These are phyloP conservation scores for Lasioglossum albipes DNA, from an alignment of 1,140 invertebrate species.

Conservation along the genomic window DNA sequence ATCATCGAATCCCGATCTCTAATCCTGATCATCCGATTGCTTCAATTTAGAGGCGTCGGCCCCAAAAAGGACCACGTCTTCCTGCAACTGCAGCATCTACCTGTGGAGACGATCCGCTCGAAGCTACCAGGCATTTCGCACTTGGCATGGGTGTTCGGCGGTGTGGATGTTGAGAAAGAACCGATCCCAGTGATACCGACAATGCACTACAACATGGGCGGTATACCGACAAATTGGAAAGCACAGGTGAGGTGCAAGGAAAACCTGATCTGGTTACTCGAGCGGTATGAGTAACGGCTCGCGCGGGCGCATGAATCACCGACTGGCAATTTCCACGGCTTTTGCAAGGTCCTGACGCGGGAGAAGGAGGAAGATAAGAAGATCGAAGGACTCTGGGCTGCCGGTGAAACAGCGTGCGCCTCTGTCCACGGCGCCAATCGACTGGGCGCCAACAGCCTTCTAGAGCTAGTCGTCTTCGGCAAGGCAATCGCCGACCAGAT, in stretches of 20 bases:
- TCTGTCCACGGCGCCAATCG: slow-evolving; percentile 94
- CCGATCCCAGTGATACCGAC: slow-evolving; percentile 94
- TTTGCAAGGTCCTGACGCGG: slow-evolving; percentile 79
- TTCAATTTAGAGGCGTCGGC: slow-evolving; percentile 84
- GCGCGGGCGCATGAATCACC: not conserved
- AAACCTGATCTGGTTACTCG: not conserved
- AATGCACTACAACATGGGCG: slow-evolving; percentile 95
- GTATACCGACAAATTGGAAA: slow-evolving; percentile 90
- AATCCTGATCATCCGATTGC: not conserved
- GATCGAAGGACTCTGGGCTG: slow-evolving; percentile 80
- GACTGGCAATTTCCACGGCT: not conserved
- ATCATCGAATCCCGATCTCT: no score
- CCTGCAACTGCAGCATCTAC: slow-evolving; percentile 90
- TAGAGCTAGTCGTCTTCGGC: slow-evolving; percentile 93
- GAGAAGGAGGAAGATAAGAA: slow-evolving; percentile 81
- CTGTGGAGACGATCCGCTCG: slow-evolving; percentile 84
- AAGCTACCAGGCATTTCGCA: slow-evolving; percentile 84
- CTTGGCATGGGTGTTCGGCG: slow-evolving; percentile 92
- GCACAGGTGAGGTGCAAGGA: slow-evolving; percentile 83
- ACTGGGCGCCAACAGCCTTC: slow-evolving; percentile 91
- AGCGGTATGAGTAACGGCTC: not conserved
- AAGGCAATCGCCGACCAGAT: slow-evolving; percentile 89
- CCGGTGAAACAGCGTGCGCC: slow-evolving; percentile 79
- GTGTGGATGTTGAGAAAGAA: slow-evolving; percentile 90
- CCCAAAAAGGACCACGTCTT: slow-evolving; percentile 91